phyloP scores from a whole-genome alignment of 1,140 invertebrate genomes.

The Tenebrio molitor region DNA sequence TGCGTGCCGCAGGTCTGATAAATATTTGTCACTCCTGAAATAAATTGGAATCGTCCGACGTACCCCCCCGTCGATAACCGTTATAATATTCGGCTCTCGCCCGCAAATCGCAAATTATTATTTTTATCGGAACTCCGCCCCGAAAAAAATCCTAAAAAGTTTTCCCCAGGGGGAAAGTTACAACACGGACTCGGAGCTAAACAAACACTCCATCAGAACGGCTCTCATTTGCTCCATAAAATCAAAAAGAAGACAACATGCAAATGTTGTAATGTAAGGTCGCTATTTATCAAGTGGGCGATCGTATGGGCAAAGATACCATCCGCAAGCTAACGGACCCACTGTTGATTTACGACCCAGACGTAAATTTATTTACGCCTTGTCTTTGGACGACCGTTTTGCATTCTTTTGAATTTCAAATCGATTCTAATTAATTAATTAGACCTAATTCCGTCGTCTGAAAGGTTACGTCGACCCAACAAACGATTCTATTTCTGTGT shows the following conservation, averaged over 20 bases:
- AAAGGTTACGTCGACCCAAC: neutral
- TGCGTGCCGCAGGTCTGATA: slow-evolving; percentile 18
- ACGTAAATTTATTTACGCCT: too few species aligned
- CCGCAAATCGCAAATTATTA: neutral
- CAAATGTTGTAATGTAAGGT: too few species aligned
- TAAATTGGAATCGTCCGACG: neutral
- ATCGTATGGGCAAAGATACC: too few species aligned
- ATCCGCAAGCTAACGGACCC: too few species aligned
- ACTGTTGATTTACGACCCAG: too few species aligned
- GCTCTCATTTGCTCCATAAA: neutral
- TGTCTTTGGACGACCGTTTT: too few species aligned
- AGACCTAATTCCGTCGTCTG: too few species aligned
- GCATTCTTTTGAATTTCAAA: too few species aligned
- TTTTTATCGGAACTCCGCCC: neutral
- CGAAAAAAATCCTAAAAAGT: neutral
- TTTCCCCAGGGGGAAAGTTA: neutral
- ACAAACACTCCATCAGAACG: slow-evolving; percentile 1
- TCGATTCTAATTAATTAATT: neutral
- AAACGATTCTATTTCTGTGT: neutral
- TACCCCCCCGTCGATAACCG: neutral
- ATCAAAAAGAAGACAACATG: too few species aligned
- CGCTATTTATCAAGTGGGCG: too few species aligned
- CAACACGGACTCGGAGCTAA: neutral
- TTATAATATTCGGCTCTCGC: neutral
- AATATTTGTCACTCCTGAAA: slow-evolving; percentile 19